Conservation (phyloP, 2,113 vertebrate genomes). For the Lutjanus erythropterus region DNA sequence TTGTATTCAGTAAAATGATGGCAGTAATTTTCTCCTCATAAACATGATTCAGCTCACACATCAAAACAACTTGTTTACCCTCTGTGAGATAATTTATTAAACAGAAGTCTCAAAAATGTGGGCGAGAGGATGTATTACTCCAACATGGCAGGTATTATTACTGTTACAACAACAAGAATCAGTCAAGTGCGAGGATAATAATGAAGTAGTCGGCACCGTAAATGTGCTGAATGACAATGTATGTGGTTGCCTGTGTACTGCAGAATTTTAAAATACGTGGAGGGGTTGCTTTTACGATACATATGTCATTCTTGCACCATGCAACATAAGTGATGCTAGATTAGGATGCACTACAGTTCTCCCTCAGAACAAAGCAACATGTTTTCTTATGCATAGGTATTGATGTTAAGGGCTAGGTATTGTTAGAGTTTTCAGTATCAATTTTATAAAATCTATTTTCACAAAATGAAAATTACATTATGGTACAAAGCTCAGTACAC, state of each 20-base stretch:
- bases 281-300: neutral
- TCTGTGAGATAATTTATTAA: constrained; percentile 12
- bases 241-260: neutral
- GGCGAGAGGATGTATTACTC: constrained; percentile 9
- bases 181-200: neutral
- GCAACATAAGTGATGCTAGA: neutral
- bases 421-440: too few relatives aligned
- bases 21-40: constrained; percentile 8
- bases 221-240: neutral
- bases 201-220: neutral
- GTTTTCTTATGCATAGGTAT: too few relatives aligned
- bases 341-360: neutral
- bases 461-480: too few relatives aligned
- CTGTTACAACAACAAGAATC: neutral
- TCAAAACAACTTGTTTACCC: constrained; percentile 25
- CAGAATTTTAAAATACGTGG: constrained; percentile 1
- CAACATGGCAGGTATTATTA: neutral
- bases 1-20: constrained; percentile 15
- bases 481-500: too few relatives aligned
- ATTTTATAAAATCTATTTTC: too few relatives aligned
- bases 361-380: neutral
- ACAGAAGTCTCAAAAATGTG: constrained; percentile 20
- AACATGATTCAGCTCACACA: constrained; percentile 29
- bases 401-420: too few relatives aligned
- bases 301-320: neutral